Evolutionary conservation across 2,888 invertebrate genomes (phyloP).

Genomic region (Scaptomyza caliginosa): DNA sequence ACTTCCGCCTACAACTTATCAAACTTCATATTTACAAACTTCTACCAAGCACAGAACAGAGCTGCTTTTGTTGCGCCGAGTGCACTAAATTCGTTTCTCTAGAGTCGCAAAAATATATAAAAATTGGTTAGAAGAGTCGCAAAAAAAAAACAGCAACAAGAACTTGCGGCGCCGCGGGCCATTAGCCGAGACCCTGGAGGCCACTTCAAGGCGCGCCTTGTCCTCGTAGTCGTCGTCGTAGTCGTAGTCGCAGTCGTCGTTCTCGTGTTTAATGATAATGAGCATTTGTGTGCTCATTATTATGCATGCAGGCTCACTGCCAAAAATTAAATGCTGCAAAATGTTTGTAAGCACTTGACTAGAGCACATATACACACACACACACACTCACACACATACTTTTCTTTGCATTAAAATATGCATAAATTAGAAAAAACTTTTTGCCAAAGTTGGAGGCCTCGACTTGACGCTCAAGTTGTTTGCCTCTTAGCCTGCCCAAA

Average conservation of each 20-base stretch:
- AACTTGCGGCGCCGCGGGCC: conserved; percentile 67
- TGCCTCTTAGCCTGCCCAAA: conserved; percentile 12
- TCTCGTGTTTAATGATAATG: conserved; percentile 68
- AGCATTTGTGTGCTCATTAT: conserved; percentile 63
- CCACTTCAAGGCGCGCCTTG: conserved; percentile 57
- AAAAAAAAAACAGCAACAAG: conserved; percentile 1
- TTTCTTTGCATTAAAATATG: conserved; percentile 47
- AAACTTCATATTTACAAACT: conserved; percentile 73
- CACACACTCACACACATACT: neutral
- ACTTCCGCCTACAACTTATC: conserved; percentile 54
- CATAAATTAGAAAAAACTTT: conserved; percentile 55
- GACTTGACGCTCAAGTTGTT: conserved; percentile 43
- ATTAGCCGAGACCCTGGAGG: conserved; percentile 71
- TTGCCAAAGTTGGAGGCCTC: neutral
- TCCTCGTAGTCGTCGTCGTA: conserved; percentile 9
- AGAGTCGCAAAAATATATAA: conserved; percentile 3
- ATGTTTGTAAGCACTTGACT: conserved; percentile 54
- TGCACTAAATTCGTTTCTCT: conserved; percentile 38
- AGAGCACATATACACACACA: neutral
- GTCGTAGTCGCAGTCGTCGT: conserved; percentile 2
- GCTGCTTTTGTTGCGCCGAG: conserved; percentile 48
- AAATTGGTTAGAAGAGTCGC: neutral
- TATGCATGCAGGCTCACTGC: conserved; percentile 60
- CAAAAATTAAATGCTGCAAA: conserved; percentile 70
- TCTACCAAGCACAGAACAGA: conserved; percentile 11